A percentile compares a stretch with the other conserved stretches of the same genome.
phyloP scores from a whole-genome alignment of 1,140 invertebrate genomes.

The Euura lappo region DNA sequence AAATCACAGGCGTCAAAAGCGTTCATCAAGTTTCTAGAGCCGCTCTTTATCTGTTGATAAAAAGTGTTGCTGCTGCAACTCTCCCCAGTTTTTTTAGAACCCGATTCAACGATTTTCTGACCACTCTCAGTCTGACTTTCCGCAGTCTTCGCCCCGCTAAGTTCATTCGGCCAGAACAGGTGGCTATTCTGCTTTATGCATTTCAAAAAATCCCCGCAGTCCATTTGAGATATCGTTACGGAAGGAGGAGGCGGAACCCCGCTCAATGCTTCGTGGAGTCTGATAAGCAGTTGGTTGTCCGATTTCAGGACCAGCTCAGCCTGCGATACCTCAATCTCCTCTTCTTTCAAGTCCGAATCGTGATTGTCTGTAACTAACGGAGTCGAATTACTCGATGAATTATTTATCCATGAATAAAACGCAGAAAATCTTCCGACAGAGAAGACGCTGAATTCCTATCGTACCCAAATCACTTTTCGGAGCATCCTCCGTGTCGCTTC shows the following conservation, averaged over 20 bases:
- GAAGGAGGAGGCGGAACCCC: slow-evolving; percentile 72
- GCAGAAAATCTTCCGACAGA: too few relatives aligned
- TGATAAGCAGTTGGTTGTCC: slow-evolving; percentile 38
- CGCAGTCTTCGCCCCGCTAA: slow-evolving; percentile 32
- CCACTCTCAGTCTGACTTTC: background rate
- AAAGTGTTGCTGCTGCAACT: slow-evolving; percentile 21
- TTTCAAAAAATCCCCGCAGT: slow-evolving; percentile 67
- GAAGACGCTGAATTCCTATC: too few relatives aligned
- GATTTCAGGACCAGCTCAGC: slow-evolving; percentile 44
- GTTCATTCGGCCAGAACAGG: slow-evolving; percentile 52
- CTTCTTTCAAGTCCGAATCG: background rate
- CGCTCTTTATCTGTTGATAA: slow-evolving; percentile 24
- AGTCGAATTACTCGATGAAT: too few relatives aligned
- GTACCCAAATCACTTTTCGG: slow-evolving; percentile 19
- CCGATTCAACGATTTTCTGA: background rate
- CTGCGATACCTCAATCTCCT: slow-evolving; percentile 19
- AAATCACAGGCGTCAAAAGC: slow-evolving; percentile 47
- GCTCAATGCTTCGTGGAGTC: slow-evolving; percentile 51
- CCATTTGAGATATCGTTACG: slow-evolving; percentile 66
- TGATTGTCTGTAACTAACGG: background rate
- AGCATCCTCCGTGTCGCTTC: slow-evolving; percentile 48
- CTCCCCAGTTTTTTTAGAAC: slow-evolving; percentile 15
- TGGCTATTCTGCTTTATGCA: slow-evolving; percentile 53
- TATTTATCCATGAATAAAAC: too few relatives aligned
- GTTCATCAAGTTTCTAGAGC: slow-evolving; percentile 41